Evolutionary conservation across 64 coral and sea anemone genomes (phyloP).

Genomic region (Catalaphyllia jardinei): DNA sequence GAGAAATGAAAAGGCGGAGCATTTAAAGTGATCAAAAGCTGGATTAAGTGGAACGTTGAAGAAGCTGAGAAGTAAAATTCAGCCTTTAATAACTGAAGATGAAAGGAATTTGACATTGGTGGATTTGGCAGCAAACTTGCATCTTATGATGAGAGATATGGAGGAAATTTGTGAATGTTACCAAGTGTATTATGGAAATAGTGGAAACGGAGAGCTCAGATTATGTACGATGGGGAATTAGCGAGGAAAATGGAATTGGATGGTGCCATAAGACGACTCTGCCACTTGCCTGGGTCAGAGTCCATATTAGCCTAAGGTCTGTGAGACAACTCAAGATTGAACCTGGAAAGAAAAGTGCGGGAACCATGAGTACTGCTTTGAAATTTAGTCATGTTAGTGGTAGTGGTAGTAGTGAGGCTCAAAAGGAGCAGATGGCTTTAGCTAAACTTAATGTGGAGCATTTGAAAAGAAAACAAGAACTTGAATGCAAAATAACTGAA

Average conservation of each 20-base stretch:
- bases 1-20: neutral
- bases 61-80: neutral
- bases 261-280: neutral
- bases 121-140: constrained; percentile 44
- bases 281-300: neutral
- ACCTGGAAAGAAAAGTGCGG: neutral
- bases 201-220: constrained; percentile 6
- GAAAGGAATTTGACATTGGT: constrained; percentile 4
- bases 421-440: constrained; percentile 47
- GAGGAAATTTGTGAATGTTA: constrained; percentile 33
- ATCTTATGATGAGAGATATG: constrained; percentile 25
- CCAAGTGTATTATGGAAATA: constrained; percentile 17
- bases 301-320: neutral
- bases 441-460: constrained; percentile 48
- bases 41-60: neutral
- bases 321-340: neutral
- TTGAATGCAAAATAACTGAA: constrained; percentile 16
- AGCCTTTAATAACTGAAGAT: neutral
- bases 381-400: neutral
- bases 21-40: neutral
- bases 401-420: neutral
- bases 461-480: constrained; percentile 51
- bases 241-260: constrained; percentile 46
- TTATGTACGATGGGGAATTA: constrained; percentile 41
- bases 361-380: constrained; percentile 35